phyloP scores from a whole-genome alignment of 1,140 invertebrate species.

The Sycophila sp. region DNA sequence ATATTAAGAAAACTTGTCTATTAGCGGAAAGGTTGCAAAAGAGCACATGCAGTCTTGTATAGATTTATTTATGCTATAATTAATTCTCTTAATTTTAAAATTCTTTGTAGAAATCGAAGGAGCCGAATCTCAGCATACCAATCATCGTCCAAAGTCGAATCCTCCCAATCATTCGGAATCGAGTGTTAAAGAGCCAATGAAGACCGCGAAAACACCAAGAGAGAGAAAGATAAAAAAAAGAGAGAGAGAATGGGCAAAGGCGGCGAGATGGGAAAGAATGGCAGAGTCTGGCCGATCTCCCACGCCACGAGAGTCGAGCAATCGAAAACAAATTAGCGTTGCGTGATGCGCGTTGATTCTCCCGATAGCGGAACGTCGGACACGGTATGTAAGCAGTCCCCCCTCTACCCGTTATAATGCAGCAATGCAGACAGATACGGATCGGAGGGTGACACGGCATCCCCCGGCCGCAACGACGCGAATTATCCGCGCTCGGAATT shows the following conservation, averaged over 20 bases:
- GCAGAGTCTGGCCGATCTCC: constrained; percentile 49
- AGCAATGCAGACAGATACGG: constrained; percentile 30
- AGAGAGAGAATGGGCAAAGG: constrained; percentile 22
- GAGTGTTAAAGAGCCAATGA: not conserved
- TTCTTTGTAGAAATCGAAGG: too few relatives aligned
- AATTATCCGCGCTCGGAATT: constrained; percentile 49
- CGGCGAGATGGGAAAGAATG: constrained; percentile 16
- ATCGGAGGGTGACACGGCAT: constrained; percentile 50
- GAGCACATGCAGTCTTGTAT: too few relatives aligned
- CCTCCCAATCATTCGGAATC: not conserved
- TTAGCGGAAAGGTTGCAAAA: too few relatives aligned
- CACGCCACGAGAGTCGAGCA: constrained; percentile 56
- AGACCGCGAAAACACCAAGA: constrained; percentile 8
- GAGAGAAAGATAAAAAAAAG: constrained; percentile 32
- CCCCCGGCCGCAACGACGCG: constrained; percentile 42
- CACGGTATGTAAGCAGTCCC: constrained; percentile 54
- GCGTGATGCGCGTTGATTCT: constrained; percentile 66
- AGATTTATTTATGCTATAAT: too few relatives aligned
- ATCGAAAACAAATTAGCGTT: constrained; percentile 67
- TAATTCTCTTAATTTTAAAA: too few relatives aligned
- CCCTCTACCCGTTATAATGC: constrained; percentile 40
- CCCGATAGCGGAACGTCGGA: constrained; percentile 62
- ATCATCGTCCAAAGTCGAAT: not conserved
- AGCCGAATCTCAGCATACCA: too few relatives aligned
- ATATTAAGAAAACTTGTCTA: too few relatives aligned